phyloP scores from a whole-genome alignment of 92 coral and sea anemone genomes.

The Epizoanthus scotinus region DNA sequence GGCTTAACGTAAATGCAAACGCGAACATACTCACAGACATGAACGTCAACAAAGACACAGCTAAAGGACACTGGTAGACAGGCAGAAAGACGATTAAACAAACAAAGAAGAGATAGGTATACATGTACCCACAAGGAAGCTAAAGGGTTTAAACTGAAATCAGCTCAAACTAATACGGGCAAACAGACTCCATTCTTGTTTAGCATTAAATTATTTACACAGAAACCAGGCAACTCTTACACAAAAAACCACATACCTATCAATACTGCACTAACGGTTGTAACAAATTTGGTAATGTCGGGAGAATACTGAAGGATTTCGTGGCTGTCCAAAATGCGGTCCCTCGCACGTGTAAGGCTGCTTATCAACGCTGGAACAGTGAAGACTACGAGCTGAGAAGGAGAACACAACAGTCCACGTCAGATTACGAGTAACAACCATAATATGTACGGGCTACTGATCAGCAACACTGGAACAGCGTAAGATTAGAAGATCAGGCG shows the following conservation, averaged over 20 bases:
- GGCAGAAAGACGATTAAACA: no score
- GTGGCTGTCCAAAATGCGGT: not conserved
- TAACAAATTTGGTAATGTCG: not conserved
- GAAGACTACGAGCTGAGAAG: slow-evolving; percentile 2
- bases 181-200: no score
- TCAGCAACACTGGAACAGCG: not conserved
- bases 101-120: no score
- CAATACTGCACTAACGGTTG: not conserved
- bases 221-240: no score
- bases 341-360: not conserved
- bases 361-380: not conserved
- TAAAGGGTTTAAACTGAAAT: no score
- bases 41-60: no score
- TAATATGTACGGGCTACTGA: not conserved
- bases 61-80: no score
- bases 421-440: not conserved
- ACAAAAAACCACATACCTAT: not conserved
- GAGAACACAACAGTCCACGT: not conserved
- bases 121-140: no score
- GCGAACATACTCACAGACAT: no score
- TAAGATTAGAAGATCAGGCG: not conserved
- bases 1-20: no score
- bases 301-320: not conserved
- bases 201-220: no score
- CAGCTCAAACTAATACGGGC: no score